A percentile compares a stretch with the other conserved stretches of the same genome.
phyloP scores from a whole-genome alignment of 2,113 vertebrate species.

The Alligator mississippiensis region DNA sequence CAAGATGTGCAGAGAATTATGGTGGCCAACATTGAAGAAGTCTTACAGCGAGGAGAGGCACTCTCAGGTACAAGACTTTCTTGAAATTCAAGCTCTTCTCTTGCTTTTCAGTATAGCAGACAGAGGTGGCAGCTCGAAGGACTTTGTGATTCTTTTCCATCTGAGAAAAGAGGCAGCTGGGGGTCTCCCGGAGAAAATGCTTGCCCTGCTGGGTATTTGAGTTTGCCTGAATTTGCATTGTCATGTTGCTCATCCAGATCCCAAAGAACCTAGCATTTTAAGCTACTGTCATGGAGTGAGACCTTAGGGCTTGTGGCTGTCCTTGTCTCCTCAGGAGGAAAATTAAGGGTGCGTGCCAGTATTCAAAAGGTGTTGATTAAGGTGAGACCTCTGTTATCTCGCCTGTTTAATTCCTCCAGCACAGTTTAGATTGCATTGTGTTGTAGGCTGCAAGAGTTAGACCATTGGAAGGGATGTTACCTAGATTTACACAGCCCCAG shows the following conservation, averaged over 20 bases:
- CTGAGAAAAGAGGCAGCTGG: background rate
- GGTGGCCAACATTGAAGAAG: conserved; percentile 99
- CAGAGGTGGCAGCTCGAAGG: fast-evolving
- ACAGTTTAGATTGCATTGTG: background rate
- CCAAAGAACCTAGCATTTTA: background rate
- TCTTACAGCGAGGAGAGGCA: conserved; percentile 94
- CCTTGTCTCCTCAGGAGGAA: background rate
- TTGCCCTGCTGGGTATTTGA: background rate
- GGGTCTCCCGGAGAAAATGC: background rate
- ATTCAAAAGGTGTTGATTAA: background rate
- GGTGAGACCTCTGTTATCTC: background rate
- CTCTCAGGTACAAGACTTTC: conserved; percentile 86
- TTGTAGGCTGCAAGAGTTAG: background rate
- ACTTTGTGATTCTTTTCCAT: background rate
- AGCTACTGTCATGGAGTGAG: background rate
- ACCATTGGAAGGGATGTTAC: background rate
- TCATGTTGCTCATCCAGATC: background rate
- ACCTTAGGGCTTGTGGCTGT: background rate
- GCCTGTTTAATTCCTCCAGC: too few species aligned
- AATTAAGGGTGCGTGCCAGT: background rate
- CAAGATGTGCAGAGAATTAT: conserved; percentile 99
- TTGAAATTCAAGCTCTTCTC: background rate
- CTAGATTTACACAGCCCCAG: background rate
- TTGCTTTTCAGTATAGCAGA: fast-evolving
- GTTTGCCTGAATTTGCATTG: background rate